Conservation (phyloP, 2,797 vertebrate genomes). For the Silurus aristotelis region DNA sequence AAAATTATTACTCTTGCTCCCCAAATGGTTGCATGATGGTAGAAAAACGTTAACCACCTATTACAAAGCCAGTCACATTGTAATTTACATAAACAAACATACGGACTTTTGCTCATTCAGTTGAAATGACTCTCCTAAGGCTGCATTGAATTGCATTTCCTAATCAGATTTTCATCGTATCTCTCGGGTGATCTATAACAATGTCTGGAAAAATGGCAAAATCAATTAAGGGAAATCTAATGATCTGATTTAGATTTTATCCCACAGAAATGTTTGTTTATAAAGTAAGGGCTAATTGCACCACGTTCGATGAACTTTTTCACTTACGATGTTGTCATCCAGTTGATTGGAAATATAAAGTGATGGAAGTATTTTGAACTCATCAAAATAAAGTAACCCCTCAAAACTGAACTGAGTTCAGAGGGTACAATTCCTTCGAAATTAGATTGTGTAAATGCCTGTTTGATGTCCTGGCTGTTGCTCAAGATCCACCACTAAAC, state of each 20-base stretch:
- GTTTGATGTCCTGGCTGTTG: background rate
- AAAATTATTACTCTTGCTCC: background rate
- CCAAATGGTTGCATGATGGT: constrained; percentile 14
- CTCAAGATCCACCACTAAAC: background rate
- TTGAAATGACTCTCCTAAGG: background rate
- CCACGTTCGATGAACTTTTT: background rate
- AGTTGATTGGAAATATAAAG: background rate
- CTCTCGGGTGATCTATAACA: background rate
- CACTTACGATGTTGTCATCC: background rate
- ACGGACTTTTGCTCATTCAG: background rate
- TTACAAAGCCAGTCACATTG: background rate
- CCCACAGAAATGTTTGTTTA: background rate
- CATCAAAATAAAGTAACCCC: background rate
- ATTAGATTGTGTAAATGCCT: too few relatives aligned
- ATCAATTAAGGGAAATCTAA: constrained; percentile 1
- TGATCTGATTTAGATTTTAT: constrained; percentile 3
- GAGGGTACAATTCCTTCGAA: background rate
- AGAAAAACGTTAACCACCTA: background rate
- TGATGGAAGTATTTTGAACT: background rate
- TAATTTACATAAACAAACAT: background rate
- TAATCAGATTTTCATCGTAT: background rate
- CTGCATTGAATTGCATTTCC: constrained; percentile 5
- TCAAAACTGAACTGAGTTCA: background rate
- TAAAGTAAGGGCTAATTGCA: background rate
- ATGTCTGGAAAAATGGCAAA: background rate